phyloP scores from a whole-genome alignment of 1,140 invertebrate species.

The Diorhabda sublineata region DNA sequence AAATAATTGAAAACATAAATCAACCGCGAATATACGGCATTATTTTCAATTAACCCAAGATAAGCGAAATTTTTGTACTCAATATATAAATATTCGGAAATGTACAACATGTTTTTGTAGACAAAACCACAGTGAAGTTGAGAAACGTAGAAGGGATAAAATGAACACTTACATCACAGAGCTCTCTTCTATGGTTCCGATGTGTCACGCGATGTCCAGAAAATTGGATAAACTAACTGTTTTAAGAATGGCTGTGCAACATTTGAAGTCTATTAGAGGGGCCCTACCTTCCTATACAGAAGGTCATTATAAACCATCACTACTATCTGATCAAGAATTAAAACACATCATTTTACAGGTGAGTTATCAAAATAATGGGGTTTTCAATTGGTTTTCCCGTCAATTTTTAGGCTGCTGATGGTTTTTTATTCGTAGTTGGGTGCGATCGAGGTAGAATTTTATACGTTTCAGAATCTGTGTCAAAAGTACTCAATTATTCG shows the following conservation, averaged over 20 bases:
- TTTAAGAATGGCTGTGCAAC: slow-evolving; percentile 89
- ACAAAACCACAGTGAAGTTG: slow-evolving; percentile 93
- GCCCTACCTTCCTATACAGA: slow-evolving; percentile 76
- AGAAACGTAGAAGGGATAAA: slow-evolving; percentile 89
- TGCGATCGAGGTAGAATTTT: slow-evolving; percentile 87
- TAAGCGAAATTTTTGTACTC: too few relatives aligned
- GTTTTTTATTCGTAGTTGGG: slow-evolving; percentile 89
- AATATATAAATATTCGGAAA: too few relatives aligned
- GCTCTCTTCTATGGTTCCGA: slow-evolving; percentile 84
- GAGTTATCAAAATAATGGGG: slow-evolving; percentile 25
- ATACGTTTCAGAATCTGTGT: slow-evolving; percentile 88
- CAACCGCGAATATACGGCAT: too few relatives aligned
- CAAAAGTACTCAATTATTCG: slow-evolving; percentile 76
- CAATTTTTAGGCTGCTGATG: slow-evolving; percentile 73
- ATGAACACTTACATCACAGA: slow-evolving; percentile 96
- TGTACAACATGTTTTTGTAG: slow-evolving; percentile 21
- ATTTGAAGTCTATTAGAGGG: slow-evolving; percentile 77
- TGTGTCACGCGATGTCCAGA: slow-evolving; percentile 88
- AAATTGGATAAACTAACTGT: slow-evolving; percentile 94
- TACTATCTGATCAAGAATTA: slow-evolving; percentile 83
- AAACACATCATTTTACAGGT: slow-evolving; percentile 69
- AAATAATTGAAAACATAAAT: too few relatives aligned
- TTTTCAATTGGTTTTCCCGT: not conserved
- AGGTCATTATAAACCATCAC: slow-evolving; percentile 79
- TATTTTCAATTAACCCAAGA: too few relatives aligned